A percentile compares a stretch with the other conserved stretches of the same genome.
phyloP scores from a whole-genome alignment of 2,888 invertebrate species.

The Onchidella celtica region DNA sequence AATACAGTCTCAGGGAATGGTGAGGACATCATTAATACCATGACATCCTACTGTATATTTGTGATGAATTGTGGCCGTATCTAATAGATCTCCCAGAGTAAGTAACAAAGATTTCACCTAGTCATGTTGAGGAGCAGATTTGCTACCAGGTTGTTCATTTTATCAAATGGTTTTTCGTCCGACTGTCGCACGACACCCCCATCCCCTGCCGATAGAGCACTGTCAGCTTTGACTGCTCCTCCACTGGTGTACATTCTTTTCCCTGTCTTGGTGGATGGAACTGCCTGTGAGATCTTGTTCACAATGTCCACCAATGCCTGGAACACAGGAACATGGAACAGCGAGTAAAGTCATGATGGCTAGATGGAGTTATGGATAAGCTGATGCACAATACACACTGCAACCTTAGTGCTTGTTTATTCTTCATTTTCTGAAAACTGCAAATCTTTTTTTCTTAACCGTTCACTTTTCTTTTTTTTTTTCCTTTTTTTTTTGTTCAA shows the following conservation, averaged over 20 bases:
- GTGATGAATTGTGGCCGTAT: too few species aligned
- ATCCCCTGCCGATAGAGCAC: conserved; percentile 72
- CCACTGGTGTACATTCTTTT: conserved; percentile 67
- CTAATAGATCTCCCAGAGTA: too few species aligned
- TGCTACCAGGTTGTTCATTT: conserved; percentile 81
- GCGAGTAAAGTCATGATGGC: too few species aligned
- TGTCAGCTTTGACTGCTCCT: conserved; percentile 69
- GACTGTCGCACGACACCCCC: conserved; percentile 69
- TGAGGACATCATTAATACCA: too few species aligned
- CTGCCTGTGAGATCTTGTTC: conserved; percentile 74
- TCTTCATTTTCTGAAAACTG: too few species aligned
- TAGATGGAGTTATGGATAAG: too few species aligned
- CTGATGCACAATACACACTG: too few species aligned
- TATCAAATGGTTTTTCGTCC: conserved; percentile 79
- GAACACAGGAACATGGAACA: conserved; percentile 17
- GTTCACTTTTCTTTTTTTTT: background rate
- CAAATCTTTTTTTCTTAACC: too few species aligned
- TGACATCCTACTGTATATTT: too few species aligned
- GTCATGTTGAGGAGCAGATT: conserved; percentile 80
- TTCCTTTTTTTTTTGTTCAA: background rate
- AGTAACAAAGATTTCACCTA: too few species aligned
- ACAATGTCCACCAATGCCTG: conserved; percentile 78
- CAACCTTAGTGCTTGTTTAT: too few species aligned
- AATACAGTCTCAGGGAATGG: too few species aligned
- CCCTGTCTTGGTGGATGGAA: conserved; percentile 73